Conservation (phyloP, 2,888 invertebrate species). For the Dolichomitus sp. region DNA sequence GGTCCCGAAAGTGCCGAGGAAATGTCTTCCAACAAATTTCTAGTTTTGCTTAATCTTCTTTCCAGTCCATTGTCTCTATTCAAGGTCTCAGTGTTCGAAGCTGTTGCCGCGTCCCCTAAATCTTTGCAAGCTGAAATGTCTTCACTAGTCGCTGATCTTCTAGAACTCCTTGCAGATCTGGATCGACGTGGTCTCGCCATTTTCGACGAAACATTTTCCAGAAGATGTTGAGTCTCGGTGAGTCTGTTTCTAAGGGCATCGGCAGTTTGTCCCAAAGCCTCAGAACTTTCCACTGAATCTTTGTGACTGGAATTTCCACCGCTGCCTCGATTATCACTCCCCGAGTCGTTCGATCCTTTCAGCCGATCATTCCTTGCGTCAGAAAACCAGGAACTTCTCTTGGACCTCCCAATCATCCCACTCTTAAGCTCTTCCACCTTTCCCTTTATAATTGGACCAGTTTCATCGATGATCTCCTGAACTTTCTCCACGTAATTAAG, state of each 20-base stretch:
- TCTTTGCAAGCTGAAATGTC: background rate
- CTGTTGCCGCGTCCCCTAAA: background rate
- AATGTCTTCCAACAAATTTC: conserved; percentile 55
- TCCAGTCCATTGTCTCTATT: conserved; percentile 37
- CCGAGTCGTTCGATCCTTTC: conserved; percentile 27
- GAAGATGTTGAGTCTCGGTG: conserved; percentile 55
- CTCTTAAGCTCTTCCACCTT: conserved; percentile 78
- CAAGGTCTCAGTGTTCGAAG: conserved; percentile 11
- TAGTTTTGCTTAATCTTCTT: conserved; percentile 51
- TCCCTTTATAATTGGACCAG: conserved; percentile 77
- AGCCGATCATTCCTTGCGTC: conserved; percentile 19
- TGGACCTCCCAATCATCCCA: conserved; percentile 57
- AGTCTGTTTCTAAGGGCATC: conserved; percentile 58
- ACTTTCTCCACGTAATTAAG: conserved; percentile 79
- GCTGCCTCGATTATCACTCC: conserved; percentile 27
- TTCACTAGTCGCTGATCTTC: conserved; percentile 30
- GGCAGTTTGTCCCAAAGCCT: background rate
- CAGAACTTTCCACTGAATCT: background rate
- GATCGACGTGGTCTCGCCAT: conserved; percentile 60
- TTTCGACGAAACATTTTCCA: conserved; percentile 63
- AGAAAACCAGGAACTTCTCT: conserved; percentile 32
- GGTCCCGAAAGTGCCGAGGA: conserved; percentile 57
- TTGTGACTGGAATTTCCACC: background rate
- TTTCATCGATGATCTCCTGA: conserved; percentile 80
- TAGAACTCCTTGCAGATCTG: conserved; percentile 58